Conservation (phyloP, 2,797 vertebrate genomes). For the Holocentrus rufus region DNA sequence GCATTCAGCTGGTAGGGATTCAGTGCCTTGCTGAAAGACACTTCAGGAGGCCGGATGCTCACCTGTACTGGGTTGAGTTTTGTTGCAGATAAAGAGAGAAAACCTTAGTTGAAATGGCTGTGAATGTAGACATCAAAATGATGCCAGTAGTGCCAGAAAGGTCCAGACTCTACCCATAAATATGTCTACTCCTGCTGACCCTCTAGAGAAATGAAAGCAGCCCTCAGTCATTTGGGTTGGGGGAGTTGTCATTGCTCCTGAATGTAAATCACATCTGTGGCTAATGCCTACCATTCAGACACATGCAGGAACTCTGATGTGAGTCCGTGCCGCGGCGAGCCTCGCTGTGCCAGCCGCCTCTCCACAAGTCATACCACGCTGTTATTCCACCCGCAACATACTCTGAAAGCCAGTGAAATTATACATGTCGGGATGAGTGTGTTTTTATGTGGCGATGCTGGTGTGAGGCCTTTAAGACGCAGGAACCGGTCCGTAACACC, state of each 20-base stretch:
- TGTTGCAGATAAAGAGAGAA: not conserved
- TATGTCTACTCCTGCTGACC: constrained; percentile 59
- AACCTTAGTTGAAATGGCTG: not conserved
- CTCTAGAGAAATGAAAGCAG: constrained; percentile 47
- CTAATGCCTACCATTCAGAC: constrained; percentile 56
- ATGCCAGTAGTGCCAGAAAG: constrained; percentile 31
- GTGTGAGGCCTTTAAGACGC: not conserved
- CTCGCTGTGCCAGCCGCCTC: constrained; percentile 17
- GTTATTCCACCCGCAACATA: constrained; percentile 20
- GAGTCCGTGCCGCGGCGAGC: constrained; percentile 11
- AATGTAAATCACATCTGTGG: constrained; percentile 56
- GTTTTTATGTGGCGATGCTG: constrained; percentile 27
- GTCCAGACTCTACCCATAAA: constrained; percentile 63
- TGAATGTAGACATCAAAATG: constrained; percentile 19
- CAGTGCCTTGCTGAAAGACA: no score
- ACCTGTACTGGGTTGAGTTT: no score
- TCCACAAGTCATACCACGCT: not conserved
- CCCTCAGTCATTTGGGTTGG: constrained; percentile 12
- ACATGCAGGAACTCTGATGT: constrained; percentile 61
- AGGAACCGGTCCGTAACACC: constrained; percentile 10
- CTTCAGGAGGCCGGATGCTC: no score
- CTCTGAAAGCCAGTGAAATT: constrained; percentile 8
- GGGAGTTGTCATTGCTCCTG: constrained; percentile 53
- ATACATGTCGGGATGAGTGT: not conserved
- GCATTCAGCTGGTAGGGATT: no score